A percentile compares a stretch with the other conserved stretches of the same genome.
phyloP scores from a whole-genome alignment of 2,888 invertebrate genomes.

The Heliconius charithonia region DNA sequence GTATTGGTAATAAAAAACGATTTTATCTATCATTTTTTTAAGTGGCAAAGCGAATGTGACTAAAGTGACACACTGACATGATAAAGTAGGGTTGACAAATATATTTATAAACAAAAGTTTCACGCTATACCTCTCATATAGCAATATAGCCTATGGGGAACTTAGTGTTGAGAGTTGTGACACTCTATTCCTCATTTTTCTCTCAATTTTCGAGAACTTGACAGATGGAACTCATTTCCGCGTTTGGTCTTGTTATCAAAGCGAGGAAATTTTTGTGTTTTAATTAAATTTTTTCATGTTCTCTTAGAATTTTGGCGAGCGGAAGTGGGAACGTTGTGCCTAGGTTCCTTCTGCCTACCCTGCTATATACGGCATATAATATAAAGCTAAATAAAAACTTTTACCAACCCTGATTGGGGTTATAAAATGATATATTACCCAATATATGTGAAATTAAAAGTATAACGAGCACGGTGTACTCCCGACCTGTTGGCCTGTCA shows the following conservation, averaged over 20 bases:
- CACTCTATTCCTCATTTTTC: too few species aligned
- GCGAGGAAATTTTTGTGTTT: too few species aligned
- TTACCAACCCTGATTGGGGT: background rate
- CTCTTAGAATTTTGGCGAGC: too few species aligned
- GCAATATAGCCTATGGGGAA: background rate
- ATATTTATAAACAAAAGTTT: background rate
- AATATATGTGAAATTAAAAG: constrained; percentile 16
- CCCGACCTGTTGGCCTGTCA: constrained; percentile 16
- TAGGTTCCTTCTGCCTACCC: too few species aligned
- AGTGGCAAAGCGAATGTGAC: constrained; percentile 30
- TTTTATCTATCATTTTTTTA: constrained; percentile 31
- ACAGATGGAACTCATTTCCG: too few species aligned
- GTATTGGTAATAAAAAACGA: constrained; percentile 29
- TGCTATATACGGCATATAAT: too few species aligned
- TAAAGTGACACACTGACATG: constrained; percentile 33
- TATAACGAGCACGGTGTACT: constrained; percentile 24
- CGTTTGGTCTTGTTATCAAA: too few species aligned
- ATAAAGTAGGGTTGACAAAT: constrained; percentile 2
- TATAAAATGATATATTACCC: constrained; percentile 20
- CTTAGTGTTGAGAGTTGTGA: too few species aligned
- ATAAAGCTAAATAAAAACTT: too few species aligned
- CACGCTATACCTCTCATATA: background rate
- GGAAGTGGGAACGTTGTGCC: too few species aligned
- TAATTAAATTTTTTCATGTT: too few species aligned
- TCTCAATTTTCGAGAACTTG: background rate